Conservation (phyloP, 2,113 vertebrate genomes). For the Sarotherodon lohbergeri region DNA sequence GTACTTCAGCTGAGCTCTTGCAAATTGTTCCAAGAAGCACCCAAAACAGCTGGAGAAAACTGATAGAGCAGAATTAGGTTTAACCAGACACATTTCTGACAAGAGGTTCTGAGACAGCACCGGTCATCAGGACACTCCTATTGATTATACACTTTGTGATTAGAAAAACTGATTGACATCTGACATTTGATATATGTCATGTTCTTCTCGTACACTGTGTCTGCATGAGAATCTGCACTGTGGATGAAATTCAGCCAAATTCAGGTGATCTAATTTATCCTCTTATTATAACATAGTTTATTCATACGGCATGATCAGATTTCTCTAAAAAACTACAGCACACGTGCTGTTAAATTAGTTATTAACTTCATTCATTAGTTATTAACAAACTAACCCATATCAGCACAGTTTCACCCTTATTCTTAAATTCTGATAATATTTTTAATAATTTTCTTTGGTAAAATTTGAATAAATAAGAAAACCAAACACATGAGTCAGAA, state of each 20-base stretch:
- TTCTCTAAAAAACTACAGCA: neutral
- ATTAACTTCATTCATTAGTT: neutral
- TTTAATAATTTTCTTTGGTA: neutral
- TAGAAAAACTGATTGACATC: neutral
- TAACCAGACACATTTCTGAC: neutral
- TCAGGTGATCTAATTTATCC: neutral
- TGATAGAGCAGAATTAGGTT: neutral
- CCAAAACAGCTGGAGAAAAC: neutral
- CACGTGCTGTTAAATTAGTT: neutral
- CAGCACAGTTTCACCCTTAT: neutral
- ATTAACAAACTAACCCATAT: fast-evolving
- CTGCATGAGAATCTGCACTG: neutral
- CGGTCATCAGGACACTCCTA: neutral
- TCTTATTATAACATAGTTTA: neutral
- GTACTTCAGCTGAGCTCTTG: neutral
- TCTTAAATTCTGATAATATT: neutral
- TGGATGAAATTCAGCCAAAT: neutral
- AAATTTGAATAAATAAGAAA: neutral
- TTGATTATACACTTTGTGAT: neutral
- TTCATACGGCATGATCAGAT: neutral
- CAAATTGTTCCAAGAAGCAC: neutral
- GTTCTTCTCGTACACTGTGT: neutral
- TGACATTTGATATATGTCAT: neutral
- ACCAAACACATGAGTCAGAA: neutral
- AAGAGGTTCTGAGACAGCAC: neutral